Conservation (phyloP, 35 echinoderm and acorn worm genomes). For the Chiridota heheva region DNA sequence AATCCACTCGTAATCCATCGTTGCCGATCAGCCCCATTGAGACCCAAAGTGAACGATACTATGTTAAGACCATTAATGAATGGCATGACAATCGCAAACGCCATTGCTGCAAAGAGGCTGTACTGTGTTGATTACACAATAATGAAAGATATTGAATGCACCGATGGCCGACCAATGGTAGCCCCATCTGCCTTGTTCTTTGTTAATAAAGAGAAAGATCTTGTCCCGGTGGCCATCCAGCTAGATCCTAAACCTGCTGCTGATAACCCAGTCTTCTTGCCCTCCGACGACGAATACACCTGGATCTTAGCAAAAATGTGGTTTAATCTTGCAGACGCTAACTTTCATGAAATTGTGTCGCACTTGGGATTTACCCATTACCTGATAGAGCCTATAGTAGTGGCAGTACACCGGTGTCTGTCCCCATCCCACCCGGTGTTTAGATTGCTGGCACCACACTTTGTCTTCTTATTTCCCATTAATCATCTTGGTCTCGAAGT, state of each 20-base stretch:
- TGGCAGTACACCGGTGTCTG: conserved; percentile 45
- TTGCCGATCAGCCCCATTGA: conserved; percentile 26
- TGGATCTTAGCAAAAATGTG: conserved; percentile 94
- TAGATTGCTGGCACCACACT: conserved; percentile 61
- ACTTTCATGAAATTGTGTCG: conserved; percentile 62
- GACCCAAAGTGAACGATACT: conserved; percentile 28
- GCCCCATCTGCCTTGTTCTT: conserved; percentile 84
- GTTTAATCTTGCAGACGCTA: conserved; percentile 87
- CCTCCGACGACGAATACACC: conserved; percentile 68
- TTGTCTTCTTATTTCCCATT: conserved; percentile 55
- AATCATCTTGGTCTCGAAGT: conserved; percentile 18
- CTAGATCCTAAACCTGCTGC: conserved; percentile 55
- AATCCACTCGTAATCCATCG: conserved; percentile 33
- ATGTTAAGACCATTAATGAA: conserved; percentile 44
- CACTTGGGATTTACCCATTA: conserved; percentile 70
- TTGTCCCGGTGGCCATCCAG: conserved; percentile 82
- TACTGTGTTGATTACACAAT: conserved; percentile 34
- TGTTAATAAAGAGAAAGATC: conserved; percentile 63
- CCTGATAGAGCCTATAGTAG: conserved; percentile 45
- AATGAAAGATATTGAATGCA: conserved; percentile 6
- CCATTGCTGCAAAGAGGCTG: conserved; percentile 18
- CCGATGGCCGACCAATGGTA: background rate
- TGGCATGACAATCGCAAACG: conserved; percentile 2
- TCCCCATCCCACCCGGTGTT: conserved; percentile 71
- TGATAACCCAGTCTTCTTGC: conserved; percentile 83